Percentiles rank a stretch among this genome's conserved stretches.
Evolutionary conservation across 2,888 invertebrate species (phyloP).

Genomic region (Alentia gelatinosa): DNA sequence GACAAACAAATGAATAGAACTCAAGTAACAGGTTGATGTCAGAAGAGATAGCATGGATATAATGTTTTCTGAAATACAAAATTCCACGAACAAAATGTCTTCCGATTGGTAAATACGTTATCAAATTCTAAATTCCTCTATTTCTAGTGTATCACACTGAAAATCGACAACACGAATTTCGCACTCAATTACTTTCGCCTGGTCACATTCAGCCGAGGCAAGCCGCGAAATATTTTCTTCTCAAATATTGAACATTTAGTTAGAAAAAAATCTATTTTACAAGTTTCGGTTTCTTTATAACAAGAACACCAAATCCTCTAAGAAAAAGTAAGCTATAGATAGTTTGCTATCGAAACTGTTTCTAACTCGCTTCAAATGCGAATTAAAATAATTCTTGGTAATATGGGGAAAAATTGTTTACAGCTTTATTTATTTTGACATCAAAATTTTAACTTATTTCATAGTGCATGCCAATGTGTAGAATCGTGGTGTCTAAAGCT

Average conservation of each 20-base stretch:
- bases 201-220: not conserved
- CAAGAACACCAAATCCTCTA: not conserved
- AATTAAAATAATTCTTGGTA: not conserved
- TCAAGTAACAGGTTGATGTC: not conserved
- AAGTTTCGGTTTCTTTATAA: not conserved
- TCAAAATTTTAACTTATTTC: not conserved
- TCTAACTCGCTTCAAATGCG: not conserved
- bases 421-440: not conserved
- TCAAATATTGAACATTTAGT: not conserved
- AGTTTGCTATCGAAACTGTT: not conserved
- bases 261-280: not conserved
- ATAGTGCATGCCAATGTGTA: not conserved
- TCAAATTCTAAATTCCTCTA: not conserved
- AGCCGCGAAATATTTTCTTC: not conserved
- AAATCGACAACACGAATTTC: not conserved
- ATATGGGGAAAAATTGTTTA: not conserved
- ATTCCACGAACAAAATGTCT: not conserved
- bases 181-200: not conserved
- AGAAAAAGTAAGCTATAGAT: not conserved
- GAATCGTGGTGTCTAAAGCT: not conserved
- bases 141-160: not conserved
- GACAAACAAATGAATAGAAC: not conserved
- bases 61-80: not conserved
- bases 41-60: not conserved
- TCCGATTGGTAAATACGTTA: not conserved